Conservation (phyloP, 2,888 invertebrate species). For the Catocala sponsa region DNA sequence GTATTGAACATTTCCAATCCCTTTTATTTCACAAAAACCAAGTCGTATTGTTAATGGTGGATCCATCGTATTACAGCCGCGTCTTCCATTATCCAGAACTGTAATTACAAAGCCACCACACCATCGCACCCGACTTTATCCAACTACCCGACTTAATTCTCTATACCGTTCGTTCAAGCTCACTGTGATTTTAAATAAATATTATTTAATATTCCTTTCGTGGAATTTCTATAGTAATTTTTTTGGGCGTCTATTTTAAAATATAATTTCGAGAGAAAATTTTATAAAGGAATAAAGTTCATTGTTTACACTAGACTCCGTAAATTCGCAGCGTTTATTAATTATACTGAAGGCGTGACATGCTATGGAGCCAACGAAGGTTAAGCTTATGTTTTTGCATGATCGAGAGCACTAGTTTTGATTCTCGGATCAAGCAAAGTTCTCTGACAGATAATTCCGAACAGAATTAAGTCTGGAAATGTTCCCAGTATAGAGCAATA, state of each 20-base stretch:
- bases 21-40: background rate
- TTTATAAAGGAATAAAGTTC: background rate
- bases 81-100: constrained; percentile 3
- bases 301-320: too few species aligned
- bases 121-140: background rate
- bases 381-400: too few species aligned
- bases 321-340: too few species aligned
- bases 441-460: too few species aligned
- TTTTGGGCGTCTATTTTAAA: background rate
- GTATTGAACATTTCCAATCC: too few species aligned
- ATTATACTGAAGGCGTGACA: too few species aligned
- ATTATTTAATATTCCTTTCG: constrained; percentile 1
- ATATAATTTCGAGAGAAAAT: background rate
- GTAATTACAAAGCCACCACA: constrained; percentile 2
- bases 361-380: too few species aligned
- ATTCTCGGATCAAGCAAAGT: too few species aligned
- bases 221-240: background rate
- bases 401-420: too few species aligned
- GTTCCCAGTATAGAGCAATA: too few species aligned
- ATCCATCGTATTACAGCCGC: background rate
- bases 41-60: constrained; percentile 2
- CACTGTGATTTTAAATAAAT: constrained; percentile 2
- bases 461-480: too few species aligned
- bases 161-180: background rate
- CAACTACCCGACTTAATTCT: constrained; percentile 1